phyloP scores from a whole-genome alignment of 2,888 invertebrate genomes.

The Ferrisia virgata region DNA sequence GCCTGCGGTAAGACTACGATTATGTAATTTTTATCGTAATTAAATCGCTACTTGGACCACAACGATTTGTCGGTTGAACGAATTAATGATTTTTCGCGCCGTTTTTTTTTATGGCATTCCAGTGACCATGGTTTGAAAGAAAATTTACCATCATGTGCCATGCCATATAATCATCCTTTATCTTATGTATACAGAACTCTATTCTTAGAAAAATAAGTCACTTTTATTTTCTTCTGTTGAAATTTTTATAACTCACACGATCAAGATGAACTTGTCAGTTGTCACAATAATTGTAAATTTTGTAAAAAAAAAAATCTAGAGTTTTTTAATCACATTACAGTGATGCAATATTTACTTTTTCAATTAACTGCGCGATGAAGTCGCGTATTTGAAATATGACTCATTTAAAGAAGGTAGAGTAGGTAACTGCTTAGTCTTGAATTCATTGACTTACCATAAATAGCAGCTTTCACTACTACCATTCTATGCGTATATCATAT shows the following conservation, averaged over 20 bases:
- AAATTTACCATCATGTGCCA: neutral
- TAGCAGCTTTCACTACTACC: neutral
- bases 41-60: neutral
- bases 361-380: neutral
- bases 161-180: neutral
- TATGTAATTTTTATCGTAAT: slow-evolving; percentile 11
- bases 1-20: slow-evolving; percentile 77
- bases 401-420: neutral
- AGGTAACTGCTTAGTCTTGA: neutral
- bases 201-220: neutral
- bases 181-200: neutral
- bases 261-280: too few species aligned
- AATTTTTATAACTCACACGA: neutral
- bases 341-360: neutral
- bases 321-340: neutral
- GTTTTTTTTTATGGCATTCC: neutral
- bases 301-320: neutral
- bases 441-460: neutral
- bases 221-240: neutral
- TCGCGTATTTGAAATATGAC: neutral
- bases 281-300: neutral
- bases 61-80: neutral
- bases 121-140: neutral
- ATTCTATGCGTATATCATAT: too few species aligned
- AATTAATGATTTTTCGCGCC: slow-evolving; percentile 4